Percentiles rank a stretch among this genome's conserved stretches.
These are phyloP conservation scores for Oreocharis arfaki DNA, from an alignment of 2,113 vertebrate species.

Conservation along the genomic window DNA sequence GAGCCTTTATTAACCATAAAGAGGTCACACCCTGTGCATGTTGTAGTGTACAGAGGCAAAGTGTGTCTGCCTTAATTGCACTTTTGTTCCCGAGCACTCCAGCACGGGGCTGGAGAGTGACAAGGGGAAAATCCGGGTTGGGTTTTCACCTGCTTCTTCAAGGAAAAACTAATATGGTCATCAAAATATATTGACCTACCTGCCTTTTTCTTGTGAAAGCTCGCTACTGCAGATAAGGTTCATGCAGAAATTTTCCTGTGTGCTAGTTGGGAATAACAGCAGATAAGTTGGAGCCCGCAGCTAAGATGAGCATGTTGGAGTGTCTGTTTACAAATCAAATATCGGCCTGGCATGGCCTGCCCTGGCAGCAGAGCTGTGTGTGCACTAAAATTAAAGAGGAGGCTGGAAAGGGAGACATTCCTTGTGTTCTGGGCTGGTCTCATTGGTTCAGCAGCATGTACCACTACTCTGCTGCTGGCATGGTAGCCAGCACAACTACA, in stretches of 20 bases:
- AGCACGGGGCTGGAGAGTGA: neutral
- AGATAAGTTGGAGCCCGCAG: neutral
- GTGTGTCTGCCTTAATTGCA: neutral
- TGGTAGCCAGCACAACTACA: neutral
- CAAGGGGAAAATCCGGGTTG: neutral
- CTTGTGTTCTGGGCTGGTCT: neutral
- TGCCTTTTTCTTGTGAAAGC: neutral
- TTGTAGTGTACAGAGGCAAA: neutral
- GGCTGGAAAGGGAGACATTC: conserved; percentile 40
- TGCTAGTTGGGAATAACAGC: neutral
- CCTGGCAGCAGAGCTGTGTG: neutral
- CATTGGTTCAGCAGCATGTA: neutral
- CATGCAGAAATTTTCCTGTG: neutral
- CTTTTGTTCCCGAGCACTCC: neutral
- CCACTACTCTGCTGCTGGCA: neutral
- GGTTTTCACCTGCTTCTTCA: fast-evolving
- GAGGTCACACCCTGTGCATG: neutral
- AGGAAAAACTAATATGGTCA: neutral
- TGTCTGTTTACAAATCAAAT: conserved; percentile 53
- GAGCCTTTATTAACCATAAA: neutral
- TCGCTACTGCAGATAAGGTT: neutral
- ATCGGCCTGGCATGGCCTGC: conserved; percentile 17
- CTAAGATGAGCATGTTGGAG: conserved; percentile 15
- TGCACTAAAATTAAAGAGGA: conserved; percentile 45
- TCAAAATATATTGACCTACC: neutral